Conservation (phyloP, 1,140 invertebrate species). For the Diprion similis region DNA sequence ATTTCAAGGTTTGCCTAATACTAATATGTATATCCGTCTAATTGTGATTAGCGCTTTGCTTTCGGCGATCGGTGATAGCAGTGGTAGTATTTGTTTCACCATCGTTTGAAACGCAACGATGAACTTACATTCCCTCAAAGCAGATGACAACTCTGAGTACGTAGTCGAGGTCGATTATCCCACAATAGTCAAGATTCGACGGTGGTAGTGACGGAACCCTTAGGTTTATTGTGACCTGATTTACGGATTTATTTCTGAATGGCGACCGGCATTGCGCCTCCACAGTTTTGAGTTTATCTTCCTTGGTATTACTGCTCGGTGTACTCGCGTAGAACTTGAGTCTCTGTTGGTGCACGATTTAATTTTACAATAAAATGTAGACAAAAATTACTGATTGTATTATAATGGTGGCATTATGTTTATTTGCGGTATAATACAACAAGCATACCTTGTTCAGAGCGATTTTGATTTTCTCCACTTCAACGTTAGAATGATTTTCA, state of each 20-base stretch:
- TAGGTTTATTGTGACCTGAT: constrained; percentile 16
- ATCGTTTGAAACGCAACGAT: constrained; percentile 1
- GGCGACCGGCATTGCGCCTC: constrained; percentile 20
- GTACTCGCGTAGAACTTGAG: constrained; percentile 6
- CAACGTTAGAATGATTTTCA: constrained; percentile 68
- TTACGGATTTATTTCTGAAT: constrained; percentile 22
- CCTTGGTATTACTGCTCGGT: background rate
- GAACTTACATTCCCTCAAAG: constrained; percentile 32
- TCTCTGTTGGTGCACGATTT: background rate
- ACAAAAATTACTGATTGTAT: background rate
- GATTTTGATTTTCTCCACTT: constrained; percentile 64
- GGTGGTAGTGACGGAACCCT: constrained; percentile 35
- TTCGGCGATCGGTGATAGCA: no score
- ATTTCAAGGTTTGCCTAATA: no score
- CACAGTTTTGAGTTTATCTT: constrained; percentile 8
- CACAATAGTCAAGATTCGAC: constrained; percentile 33
- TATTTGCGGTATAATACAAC: background rate
- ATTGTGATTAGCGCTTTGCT: no score
- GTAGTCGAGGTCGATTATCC: constrained; percentile 35
- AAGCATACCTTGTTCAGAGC: constrained; percentile 68
- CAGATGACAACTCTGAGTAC: constrained; percentile 24
- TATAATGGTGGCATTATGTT: background rate
- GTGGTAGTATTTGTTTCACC: no score
- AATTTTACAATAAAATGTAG: constrained; percentile 5
- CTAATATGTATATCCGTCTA: no score